These are phyloP conservation scores for Chymomyza amoena DNA, from an alignment of 2,888 invertebrate genomes.

Conservation along the genomic window DNA sequence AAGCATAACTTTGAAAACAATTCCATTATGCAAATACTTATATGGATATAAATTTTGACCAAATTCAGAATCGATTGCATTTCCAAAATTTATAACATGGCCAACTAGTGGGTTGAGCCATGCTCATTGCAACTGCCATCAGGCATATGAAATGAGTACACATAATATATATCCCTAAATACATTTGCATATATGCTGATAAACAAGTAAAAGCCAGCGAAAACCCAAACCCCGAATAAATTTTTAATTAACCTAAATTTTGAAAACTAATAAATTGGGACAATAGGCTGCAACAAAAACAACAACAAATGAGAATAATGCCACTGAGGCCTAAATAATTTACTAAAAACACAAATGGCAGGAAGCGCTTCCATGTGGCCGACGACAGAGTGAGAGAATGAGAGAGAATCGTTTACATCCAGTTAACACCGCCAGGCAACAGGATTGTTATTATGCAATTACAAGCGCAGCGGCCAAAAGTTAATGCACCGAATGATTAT, in stretches of 20 bases:
- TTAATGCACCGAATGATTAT: constrained; percentile 65
- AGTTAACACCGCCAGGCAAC: constrained; percentile 16
- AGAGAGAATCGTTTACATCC: not conserved
- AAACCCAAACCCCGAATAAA: constrained; percentile 52
- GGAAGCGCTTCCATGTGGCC: not conserved
- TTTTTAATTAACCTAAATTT: constrained; percentile 71
- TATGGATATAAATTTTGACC: constrained; percentile 49
- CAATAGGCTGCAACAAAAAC: constrained; percentile 23
- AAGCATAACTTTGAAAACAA: constrained; percentile 26
- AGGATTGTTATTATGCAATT: constrained; percentile 68
- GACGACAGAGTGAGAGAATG: no score
- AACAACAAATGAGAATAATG: not conserved
- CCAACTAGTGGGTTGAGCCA: not conserved
- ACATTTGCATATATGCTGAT: not conserved
- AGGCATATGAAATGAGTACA: constrained; percentile 39
- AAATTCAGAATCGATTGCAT: constrained; percentile 61
- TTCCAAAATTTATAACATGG: constrained; percentile 42
- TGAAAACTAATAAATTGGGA: constrained; percentile 64
- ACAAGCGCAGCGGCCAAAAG: constrained; percentile 47
- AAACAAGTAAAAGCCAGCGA: constrained; percentile 9
- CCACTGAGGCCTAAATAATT: not conserved
- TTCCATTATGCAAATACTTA: constrained; percentile 36
- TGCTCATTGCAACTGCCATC: constrained; percentile 15
- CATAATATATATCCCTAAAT: not conserved
- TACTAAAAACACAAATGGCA: not conserved